A percentile compares a stretch with the other conserved stretches of the same genome.
These are phyloP conservation scores for Nymphalis c-album DNA, from an alignment of 2,888 invertebrate species.

Conservation along the genomic window DNA sequence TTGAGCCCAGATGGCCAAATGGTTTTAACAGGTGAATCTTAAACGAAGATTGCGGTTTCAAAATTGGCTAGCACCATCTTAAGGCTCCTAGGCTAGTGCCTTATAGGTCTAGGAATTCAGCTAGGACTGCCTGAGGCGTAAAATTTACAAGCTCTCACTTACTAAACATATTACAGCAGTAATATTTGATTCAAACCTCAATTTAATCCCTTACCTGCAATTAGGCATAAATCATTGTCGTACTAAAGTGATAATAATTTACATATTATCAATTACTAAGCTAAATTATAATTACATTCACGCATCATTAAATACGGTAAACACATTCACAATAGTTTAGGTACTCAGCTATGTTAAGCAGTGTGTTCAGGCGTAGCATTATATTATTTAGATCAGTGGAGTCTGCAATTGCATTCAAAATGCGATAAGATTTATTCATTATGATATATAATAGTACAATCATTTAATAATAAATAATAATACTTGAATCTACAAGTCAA, in stretches of 20 bases:
- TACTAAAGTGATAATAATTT: not conserved
- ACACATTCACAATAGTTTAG: slow-evolving; percentile 18
- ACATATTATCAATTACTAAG: slow-evolving; percentile 7
- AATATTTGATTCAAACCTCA: not conserved
- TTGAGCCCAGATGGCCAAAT: no score
- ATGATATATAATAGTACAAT: not conserved
- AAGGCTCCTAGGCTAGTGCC: no score
- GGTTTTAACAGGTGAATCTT: no score
- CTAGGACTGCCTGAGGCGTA: no score
- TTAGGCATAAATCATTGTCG: slow-evolving; percentile 2
- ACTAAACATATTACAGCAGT: no score
- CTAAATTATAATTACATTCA: slow-evolving; percentile 19
- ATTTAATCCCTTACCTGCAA: not conserved
- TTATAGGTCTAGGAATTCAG: no score
- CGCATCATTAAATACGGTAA: slow-evolving; percentile 22
- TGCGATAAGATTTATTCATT: not conserved
- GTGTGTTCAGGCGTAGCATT: slow-evolving; percentile 18
- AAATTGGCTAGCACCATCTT: no score
- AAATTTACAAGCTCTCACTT: no score
- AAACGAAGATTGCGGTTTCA: no score
- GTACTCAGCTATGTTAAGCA: slow-evolving; percentile 24
- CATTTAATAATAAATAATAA: not conserved
- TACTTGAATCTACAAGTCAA: no score
- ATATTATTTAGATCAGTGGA: slow-evolving; percentile 29
- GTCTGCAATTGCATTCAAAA: slow-evolving; percentile 20